Base-by-base conservation (phyloP, 2,113 vertebrate species). In the Rostratula benghalensis region DNA sequence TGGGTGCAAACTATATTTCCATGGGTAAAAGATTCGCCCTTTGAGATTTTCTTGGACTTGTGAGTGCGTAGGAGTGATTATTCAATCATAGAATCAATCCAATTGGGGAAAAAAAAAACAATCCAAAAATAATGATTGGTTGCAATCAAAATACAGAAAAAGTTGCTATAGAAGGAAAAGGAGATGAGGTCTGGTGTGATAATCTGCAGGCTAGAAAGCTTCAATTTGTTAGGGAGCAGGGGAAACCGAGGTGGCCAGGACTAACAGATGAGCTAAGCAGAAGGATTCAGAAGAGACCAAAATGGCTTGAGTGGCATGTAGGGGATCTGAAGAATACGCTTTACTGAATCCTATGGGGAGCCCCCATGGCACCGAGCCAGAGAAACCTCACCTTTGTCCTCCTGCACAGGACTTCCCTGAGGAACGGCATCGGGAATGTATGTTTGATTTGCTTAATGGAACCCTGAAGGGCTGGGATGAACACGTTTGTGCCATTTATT, bases 331-430 rank as follows among this genome's bases (percentile, higher is more conserved):
- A 86, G 63, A 80, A 5, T 2, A 19, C 28, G n/a, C 20, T 61
- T 69, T 71, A 33, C 75, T 77, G 70, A 63, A 28, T 33, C 33
- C 1, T 0, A 30, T 85, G 37, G 19, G 46, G 57, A 85, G 18
- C 51, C 76, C n/a, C 28, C 1, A 1, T 73, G 63, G 37, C 83
- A 53, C 37, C 15, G 70, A 65, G 74, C 20, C 82, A 63, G 74
- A 78, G 77, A 80, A 86, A 61, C 59, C 70, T 94, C 91, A 91
- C 94, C 90, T 95, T 94, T 93, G 93, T 90, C 73, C 90, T 79
- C 39, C 82, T 76, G 41, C 57, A 15, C 41, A n/a, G 94, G 67
- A 57, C 87, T 61, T 70, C 77, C 77, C 74, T 15, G 27, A 94
- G 74, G 87, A 93, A 9, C 37, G 10, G 25, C 5, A 1, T 89